A percentile compares a stretch with the other conserved stretches of the same genome.
Conservation (phyloP, 2,797 vertebrate species). For the Apogon hyalosoma region DNA sequence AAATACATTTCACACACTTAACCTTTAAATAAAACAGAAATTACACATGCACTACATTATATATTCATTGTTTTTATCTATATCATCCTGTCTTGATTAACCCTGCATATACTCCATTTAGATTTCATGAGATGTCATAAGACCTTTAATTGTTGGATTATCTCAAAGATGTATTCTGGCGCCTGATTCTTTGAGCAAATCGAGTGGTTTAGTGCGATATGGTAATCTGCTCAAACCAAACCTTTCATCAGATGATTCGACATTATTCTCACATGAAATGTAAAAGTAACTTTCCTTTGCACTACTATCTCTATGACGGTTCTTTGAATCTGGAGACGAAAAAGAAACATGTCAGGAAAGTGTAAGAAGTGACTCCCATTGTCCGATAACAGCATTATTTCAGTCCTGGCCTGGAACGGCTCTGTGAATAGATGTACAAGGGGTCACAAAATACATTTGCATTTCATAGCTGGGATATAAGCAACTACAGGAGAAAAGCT, state of each 20-base stretch:
- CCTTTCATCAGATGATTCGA: conserved; percentile 57
- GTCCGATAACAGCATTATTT: conserved; percentile 71
- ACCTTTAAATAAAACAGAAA: conserved; percentile 22
- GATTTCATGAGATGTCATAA: conserved; percentile 45
- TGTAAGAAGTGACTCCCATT: conserved; percentile 50
- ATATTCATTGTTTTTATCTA: conserved; percentile 28
- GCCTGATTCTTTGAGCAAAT: conserved; percentile 35
- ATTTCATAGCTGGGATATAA: conserved; percentile 54
- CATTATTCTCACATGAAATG: conserved; percentile 42
- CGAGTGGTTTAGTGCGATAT: conserved; percentile 46
- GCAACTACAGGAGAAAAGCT: conserved; percentile 23
- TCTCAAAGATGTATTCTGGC: conserved; percentile 55
- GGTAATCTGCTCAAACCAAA: conserved; percentile 37
- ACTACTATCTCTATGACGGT: conserved; percentile 43
- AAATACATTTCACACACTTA: too few relatives aligned
- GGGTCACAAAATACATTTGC: conserved; percentile 59
- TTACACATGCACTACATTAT: conserved; percentile 7
- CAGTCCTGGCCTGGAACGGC: conserved; percentile 47
- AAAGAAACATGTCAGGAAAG: conserved; percentile 44
- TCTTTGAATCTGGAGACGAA: conserved; percentile 42
- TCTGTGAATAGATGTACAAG: conserved; percentile 55
- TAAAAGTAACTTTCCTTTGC: conserved; percentile 45
- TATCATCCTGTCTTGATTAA: conserved; percentile 12
- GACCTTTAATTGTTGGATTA: conserved; percentile 49
- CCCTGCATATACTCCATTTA: conserved; percentile 45